Evolutionary conservation across 2,113 vertebrate genomes (phyloP).

Genomic region (Podarcis muralis): DNA sequence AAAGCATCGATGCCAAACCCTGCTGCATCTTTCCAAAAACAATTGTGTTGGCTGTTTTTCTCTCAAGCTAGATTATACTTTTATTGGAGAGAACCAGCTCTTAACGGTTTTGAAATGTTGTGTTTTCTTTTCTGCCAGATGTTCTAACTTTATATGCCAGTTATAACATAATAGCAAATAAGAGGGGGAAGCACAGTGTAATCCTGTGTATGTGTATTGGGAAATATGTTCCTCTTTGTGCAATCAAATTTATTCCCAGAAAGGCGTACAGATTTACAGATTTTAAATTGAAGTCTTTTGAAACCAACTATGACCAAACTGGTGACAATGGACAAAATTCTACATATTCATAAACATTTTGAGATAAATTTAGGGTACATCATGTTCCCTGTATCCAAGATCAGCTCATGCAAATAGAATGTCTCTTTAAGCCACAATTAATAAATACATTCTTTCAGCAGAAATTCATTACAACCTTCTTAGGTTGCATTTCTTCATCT

Average conservation of each 20-base stretch:
- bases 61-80: neutral
- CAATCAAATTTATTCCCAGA: no score
- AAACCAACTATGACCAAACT: neutral
- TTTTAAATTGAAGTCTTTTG: neutral
- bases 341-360: conserved; percentile 4
- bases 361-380: conserved; percentile 23
- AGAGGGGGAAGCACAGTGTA: neutral
- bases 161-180: conserved; percentile 20
- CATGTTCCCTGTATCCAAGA: neutral
- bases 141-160: neutral
- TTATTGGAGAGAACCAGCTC: conserved; percentile 10
- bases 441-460: neutral
- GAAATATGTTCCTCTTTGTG: no score
- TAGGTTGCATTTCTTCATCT: no score
- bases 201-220: no score
- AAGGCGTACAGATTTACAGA: no score
- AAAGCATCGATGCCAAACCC: neutral
- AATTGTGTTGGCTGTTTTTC: neutral
- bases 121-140: conserved; percentile 26
- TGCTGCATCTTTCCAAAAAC: neutral
- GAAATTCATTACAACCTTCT: neutral
- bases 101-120: neutral
- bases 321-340: neutral
- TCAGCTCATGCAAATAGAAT: neutral
- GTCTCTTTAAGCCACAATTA: conserved; percentile 16